Conservation (phyloP, 2,888 invertebrate species). For the Dryobota labecula region DNA sequence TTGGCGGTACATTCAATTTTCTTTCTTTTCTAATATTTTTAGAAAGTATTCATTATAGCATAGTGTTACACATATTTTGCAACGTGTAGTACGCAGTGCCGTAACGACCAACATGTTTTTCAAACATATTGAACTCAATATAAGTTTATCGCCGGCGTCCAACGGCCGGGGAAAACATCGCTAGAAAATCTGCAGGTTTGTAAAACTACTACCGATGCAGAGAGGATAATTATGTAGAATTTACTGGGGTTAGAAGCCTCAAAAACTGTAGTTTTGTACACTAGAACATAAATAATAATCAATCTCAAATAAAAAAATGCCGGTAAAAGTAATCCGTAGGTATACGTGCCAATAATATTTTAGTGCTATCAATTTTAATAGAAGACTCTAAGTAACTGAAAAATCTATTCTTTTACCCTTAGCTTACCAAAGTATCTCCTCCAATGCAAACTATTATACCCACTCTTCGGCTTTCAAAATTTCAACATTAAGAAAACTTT, state of each 20-base stretch:
- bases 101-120: conserved; percentile 45
- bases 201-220: conserved; percentile 32
- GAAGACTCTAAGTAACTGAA: not conserved
- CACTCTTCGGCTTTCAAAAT: not conserved
- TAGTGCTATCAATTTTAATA: not conserved
- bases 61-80: not conserved
- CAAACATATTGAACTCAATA: conserved; percentile 59
- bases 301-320: not conserved
- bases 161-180: conserved; percentile 44
- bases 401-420: not conserved
- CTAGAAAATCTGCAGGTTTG: conserved; percentile 51
- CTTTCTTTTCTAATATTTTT: not conserved
- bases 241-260: not conserved
- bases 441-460: not conserved
- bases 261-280: not conserved
- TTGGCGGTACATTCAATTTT: not conserved
- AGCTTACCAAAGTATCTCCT: not conserved
- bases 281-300: not conserved
- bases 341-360: too few relatives aligned
- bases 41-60: not conserved
- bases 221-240: conserved; percentile 6
- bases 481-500: not conserved
- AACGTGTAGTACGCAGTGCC: conserved; percentile 5
- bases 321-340: not conserved
- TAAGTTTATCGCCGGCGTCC: conserved; percentile 54